Percentiles rank a stretch among this genome's conserved stretches.
These are phyloP conservation scores for Ciconia maguari DNA, from an alignment of 2,113 vertebrate genomes.

Conservation along the genomic window DNA sequence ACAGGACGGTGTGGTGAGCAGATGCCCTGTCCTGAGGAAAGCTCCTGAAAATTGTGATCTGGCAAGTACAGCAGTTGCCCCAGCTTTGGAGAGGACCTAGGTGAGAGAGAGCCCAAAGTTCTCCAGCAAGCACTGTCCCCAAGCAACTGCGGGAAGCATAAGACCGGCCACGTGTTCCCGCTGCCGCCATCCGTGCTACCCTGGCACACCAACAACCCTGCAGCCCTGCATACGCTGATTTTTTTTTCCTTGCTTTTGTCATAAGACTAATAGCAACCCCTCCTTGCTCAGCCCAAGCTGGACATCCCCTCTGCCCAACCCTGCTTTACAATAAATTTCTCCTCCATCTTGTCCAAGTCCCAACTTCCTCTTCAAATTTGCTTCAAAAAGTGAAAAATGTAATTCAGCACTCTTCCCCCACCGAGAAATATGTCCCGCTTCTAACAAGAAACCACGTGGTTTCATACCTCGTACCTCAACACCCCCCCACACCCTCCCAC, in stretches of 20 bases:
- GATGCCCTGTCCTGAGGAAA: neutral
- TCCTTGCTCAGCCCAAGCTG: neutral
- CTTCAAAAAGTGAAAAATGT: neutral
- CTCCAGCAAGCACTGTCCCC: neutral
- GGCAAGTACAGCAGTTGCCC: neutral
- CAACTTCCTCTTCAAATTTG: neutral
- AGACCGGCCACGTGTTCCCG: neutral
- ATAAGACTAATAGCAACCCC: neutral
- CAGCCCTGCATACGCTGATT: fast-evolving
- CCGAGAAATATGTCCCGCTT: neutral
- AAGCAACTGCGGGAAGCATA: neutral
- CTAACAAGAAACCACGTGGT: fast-evolving
- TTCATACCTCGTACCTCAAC: neutral
- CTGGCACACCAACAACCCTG: neutral
- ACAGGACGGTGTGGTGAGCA: neutral
- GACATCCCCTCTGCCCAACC: neutral
- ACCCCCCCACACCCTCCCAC: neutral
- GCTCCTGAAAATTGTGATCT: neutral
- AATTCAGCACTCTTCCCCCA: neutral
- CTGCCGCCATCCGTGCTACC: fast-evolving
- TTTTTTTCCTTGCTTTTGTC: neutral
- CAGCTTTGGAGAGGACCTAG: neutral
- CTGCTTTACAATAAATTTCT: neutral
- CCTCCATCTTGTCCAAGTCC: neutral
- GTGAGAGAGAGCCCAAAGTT: neutral